Evolutionary conservation across 2,888 invertebrate species (phyloP).

Genomic region (Diplazon laetatorius): DNA sequence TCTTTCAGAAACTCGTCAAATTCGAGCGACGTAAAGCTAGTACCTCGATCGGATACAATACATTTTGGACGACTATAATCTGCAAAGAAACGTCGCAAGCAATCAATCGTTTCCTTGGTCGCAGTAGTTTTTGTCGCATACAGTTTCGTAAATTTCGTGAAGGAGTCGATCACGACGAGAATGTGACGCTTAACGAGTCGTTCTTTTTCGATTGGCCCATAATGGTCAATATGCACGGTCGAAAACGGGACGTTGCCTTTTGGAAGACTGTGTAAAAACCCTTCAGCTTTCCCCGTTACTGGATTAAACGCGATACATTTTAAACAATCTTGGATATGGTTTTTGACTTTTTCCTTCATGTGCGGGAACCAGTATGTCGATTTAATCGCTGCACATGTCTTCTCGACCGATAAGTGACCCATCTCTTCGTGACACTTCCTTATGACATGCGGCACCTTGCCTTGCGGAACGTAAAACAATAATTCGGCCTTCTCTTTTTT

Average conservation of each 20-base stretch:
- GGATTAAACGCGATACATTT: slow-evolving; percentile 56
- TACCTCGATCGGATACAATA: slow-evolving; percentile 72
- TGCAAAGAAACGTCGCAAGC: slow-evolving; percentile 62
- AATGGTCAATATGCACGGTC: slow-evolving; percentile 36
- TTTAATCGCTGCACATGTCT: slow-evolving; percentile 47
- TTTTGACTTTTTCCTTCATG: slow-evolving; percentile 38
- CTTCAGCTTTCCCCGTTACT: slow-evolving; percentile 29
- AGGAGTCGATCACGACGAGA: slow-evolving; percentile 66
- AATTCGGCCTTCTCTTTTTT: slow-evolving; percentile 36
- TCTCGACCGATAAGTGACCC: slow-evolving; percentile 63
- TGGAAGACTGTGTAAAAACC: slow-evolving; percentile 30
- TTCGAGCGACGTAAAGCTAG: slow-evolving; percentile 68
- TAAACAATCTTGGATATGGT: slow-evolving; percentile 28
- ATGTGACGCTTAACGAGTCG: slow-evolving; percentile 8
- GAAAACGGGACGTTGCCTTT: slow-evolving; percentile 45
- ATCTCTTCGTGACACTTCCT: slow-evolving; percentile 63
- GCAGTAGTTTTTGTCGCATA: slow-evolving; percentile 66
- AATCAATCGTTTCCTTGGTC: slow-evolving; percentile 61
- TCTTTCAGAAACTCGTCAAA: slow-evolving; percentile 68
- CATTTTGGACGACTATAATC: slow-evolving; percentile 64
- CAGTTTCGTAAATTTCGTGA: slow-evolving; percentile 70
- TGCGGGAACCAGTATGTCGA: slow-evolving; percentile 57
- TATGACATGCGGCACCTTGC: slow-evolving; percentile 49
- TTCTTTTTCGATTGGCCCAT: slow-evolving; percentile 22
- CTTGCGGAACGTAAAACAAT: slow-evolving; percentile 62